A percentile compares a stretch with the other conserved stretches of the same genome.
phyloP scores from a whole-genome alignment of 2,113 vertebrate genomes.

The Alouatta palliata region DNA sequence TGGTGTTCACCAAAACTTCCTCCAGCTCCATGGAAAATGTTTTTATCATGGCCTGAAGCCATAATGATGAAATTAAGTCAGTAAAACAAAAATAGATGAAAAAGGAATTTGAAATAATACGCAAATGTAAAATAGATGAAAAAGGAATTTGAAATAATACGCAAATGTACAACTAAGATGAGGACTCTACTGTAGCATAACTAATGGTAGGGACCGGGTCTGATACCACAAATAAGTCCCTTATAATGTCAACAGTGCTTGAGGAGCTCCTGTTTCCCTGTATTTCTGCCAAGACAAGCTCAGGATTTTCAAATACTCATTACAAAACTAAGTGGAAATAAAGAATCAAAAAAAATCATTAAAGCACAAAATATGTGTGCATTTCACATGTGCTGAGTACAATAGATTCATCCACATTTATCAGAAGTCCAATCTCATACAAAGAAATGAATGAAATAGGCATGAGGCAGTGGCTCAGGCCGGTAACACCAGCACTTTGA shows the following conservation, averaged over 20 bases:
- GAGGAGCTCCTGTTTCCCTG: not conserved
- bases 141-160: slow-evolving; percentile 24
- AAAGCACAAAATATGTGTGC: not conserved
- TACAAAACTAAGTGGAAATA: slow-evolving; percentile 10
- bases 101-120: slow-evolving; percentile 24
- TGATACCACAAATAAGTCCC: not conserved
- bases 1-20: not conserved
- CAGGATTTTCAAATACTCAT: not conserved
- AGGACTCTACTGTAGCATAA: not conserved
- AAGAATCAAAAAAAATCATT: not conserved
- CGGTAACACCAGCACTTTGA: no score
- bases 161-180: not conserved
- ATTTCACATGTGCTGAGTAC: not conserved
- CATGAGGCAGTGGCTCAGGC: no score
- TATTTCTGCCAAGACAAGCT: slow-evolving; percentile 17
- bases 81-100: not conserved
- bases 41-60: not conserved
- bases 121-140: not conserved
- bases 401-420: not conserved
- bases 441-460: not conserved
- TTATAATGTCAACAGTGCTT: not conserved
- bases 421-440: not conserved
- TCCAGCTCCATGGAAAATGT: not conserved
- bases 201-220: not conserved
- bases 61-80: slow-evolving; percentile 26